These are phyloP conservation scores for Hoplias malabaricus DNA, from an alignment of 2,113 vertebrate genomes.

Conservation along the genomic window DNA sequence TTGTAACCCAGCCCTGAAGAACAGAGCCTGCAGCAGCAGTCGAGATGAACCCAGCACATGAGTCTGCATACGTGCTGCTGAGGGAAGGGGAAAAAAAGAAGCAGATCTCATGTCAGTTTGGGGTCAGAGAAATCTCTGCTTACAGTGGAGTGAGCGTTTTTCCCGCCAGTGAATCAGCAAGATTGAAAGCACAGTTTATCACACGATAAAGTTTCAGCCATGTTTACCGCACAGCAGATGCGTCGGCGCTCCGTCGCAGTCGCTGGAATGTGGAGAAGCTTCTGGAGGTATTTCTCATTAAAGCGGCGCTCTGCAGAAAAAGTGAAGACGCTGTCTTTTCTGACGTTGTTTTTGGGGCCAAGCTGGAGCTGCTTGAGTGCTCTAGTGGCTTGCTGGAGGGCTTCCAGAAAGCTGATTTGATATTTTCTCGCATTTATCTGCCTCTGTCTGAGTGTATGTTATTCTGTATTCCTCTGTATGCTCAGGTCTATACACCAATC, in stretches of 20 bases:
- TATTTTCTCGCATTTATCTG: background rate
- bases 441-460: background rate
- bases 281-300: constrained; percentile 58
- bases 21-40: background rate
- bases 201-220: constrained; percentile 32
- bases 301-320: constrained; percentile 51
- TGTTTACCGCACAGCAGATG: constrained; percentile 18
- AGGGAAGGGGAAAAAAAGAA: background rate
- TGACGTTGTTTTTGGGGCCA: constrained; percentile 61
- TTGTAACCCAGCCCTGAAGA: background rate
- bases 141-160: constrained; percentile 26
- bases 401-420: constrained; percentile 21
- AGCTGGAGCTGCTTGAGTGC: constrained; percentile 50
- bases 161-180: constrained; percentile 42
- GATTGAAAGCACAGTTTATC: constrained; percentile 51
- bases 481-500: too few species aligned
- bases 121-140: constrained; percentile 19
- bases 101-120: constrained; percentile 10
- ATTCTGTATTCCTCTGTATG: too few species aligned
- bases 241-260: constrained; percentile 34
- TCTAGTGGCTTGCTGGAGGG: constrained; percentile 49
- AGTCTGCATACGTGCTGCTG: background rate
- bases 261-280: constrained; percentile 57
- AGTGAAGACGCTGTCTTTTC: constrained; percentile 44
- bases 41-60: constrained; percentile 2